Percentiles rank a stretch among this genome's conserved stretches.
Evolutionary conservation across 2,113 vertebrate genomes (phyloP).

Genomic region (Thalassoma bifasciatum): DNA sequence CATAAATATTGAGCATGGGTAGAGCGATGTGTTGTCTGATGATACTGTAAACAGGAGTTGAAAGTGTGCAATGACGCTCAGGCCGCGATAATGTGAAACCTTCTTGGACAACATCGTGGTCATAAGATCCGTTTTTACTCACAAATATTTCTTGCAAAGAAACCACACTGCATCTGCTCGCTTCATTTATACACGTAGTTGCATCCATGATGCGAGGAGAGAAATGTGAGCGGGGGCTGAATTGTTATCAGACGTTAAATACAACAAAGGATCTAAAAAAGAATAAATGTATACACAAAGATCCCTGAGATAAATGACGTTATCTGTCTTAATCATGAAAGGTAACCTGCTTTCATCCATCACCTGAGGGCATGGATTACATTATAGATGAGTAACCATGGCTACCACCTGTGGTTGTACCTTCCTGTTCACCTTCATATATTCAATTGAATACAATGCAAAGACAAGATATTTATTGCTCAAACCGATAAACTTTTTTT

Average conservation of each 20-base stretch:
- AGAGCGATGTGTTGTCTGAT: constrained; percentile 44
- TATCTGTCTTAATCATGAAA: neutral
- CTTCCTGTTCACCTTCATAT: constrained; percentile 51
- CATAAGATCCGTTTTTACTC: constrained; percentile 13
- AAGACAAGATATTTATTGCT: too few relatives aligned
- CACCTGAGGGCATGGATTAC: constrained; percentile 26
- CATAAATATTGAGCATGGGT: constrained; percentile 61
- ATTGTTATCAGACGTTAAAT: constrained; percentile 11
- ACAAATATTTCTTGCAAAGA: neutral
- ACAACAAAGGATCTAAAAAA: neutral
- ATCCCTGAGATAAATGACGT: too few relatives aligned
- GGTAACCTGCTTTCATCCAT: constrained; percentile 4
- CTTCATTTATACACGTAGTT: constrained; percentile 27
- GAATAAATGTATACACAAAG: neutral
- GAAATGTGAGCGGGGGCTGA: constrained; percentile 14
- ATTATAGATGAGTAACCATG: constrained; percentile 54
- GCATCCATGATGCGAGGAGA: constrained; percentile 43
- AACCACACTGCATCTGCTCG: neutral
- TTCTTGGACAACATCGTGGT: constrained; percentile 1
- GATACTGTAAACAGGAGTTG: constrained; percentile 62
- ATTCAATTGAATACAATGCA: too few relatives aligned
- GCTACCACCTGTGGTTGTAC: constrained; percentile 43
- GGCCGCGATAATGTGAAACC: neutral
- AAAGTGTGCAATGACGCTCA: constrained; percentile 15
- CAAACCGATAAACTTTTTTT: too few relatives aligned